Evolutionary conservation across 2,113 vertebrate species (phyloP).

Genomic region (Athene noctua): DNA sequence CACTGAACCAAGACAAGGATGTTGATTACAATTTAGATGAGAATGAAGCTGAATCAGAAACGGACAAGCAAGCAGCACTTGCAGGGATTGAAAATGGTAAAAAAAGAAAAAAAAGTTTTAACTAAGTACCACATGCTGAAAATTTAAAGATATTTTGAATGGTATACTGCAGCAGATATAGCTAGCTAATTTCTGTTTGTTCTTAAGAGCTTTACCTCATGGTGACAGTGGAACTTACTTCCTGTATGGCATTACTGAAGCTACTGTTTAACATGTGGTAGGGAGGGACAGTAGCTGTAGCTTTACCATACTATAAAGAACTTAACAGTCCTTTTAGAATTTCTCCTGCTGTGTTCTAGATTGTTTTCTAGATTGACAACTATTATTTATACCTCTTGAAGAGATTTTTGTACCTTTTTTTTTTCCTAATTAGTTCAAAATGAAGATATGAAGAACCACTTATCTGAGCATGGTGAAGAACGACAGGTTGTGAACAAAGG

Average conservation of each 20-base stretch:
- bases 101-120: neutral
- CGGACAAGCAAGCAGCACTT: conserved; percentile 88
- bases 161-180: neutral
- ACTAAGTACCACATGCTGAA: neutral
- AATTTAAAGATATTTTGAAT: neutral
- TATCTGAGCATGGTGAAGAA: conserved; percentile 21
- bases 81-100: conserved; percentile 72
- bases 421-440: conserved; percentile 54
- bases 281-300: neutral
- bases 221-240: neutral
- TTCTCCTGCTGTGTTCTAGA: neutral
- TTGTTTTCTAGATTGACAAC: neutral
- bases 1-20: conserved; percentile 67
- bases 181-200: neutral
- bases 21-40: conserved; percentile 85
- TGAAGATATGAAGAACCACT: conserved; percentile 14
- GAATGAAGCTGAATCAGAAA: conserved; percentile 90
- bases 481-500: conserved; percentile 22
- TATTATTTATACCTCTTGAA: neutral
- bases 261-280: neutral
- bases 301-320: neutral
- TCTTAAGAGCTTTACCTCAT: neutral
- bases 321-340: neutral
- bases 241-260: neutral
- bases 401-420: neutral